Conservation (phyloP, 2,888 invertebrate species). For the Cenopis cana region DNA sequence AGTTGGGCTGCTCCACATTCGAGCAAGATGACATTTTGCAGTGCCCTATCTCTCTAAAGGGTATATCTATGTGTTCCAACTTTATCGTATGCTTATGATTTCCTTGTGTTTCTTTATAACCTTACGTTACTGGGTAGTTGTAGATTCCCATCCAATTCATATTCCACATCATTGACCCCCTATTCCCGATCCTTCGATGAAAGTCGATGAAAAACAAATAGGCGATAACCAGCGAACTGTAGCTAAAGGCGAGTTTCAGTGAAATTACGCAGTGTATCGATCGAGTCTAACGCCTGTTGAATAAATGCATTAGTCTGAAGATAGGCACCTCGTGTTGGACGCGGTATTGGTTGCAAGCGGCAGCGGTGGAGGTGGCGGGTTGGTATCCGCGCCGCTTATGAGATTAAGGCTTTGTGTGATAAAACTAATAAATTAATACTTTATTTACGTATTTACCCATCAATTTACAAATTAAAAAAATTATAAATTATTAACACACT, state of each 20-base stretch:
- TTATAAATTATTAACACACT: too few species aligned
- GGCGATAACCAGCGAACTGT: conserved; percentile 39
- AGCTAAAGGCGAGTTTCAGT: conserved; percentile 62
- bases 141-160: conserved; percentile 14
- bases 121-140: not conserved
- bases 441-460: too few species aligned
- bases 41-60: too few species aligned
- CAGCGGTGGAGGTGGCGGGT: conserved; percentile 46
- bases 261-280: conserved; percentile 79
- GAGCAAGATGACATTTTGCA: too few species aligned
- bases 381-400: conserved; percentile 22
- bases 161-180: conserved; percentile 32
- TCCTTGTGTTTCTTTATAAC: too few species aligned
- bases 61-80: too few species aligned
- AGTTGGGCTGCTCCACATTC: too few species aligned
- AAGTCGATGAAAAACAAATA: conserved; percentile 34
- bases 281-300: conserved; percentile 72
- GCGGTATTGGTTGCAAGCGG: conserved; percentile 48
- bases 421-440: too few species aligned
- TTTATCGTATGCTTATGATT: too few species aligned
- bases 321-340: conserved; percentile 73
- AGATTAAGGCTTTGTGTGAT: not conserved
- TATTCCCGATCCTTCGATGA: conserved; percentile 23
- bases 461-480: too few species aligned
- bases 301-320: conserved; percentile 84